These are phyloP conservation scores for Gobiocypris rarus DNA, from an alignment of 2,113 vertebrate genomes.

Conservation along the genomic window DNA sequence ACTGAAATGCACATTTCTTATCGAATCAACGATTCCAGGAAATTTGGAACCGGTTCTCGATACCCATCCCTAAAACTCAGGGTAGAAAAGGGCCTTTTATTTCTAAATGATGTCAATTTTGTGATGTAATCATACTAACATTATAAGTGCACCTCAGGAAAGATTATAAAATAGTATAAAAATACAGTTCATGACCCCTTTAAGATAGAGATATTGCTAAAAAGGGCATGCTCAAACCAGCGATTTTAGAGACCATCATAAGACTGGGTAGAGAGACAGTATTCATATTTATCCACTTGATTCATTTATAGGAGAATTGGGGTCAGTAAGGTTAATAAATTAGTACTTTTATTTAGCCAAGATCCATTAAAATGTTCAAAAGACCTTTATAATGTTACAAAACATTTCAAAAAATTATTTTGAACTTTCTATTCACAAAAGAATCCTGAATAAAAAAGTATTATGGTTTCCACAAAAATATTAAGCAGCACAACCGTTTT, in stretches of 20 bases:
- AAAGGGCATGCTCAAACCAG: constrained; percentile 80
- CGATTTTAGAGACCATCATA: constrained; percentile 66
- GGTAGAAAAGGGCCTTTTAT: no score
- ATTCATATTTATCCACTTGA: constrained; percentile 73
- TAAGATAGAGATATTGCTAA: constrained; percentile 27
- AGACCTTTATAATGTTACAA: background rate
- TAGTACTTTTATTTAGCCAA: background rate
- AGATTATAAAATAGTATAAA: no score
- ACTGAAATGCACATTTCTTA: no score
- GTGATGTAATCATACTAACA: no score
- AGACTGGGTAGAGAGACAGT: constrained; percentile 76
- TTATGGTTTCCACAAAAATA: no score
- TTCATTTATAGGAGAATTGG: background rate
- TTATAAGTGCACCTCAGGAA: no score
- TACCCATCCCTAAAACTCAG: no score
- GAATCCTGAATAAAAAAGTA: background rate
- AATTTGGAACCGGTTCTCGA: no score
- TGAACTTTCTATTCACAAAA: background rate
- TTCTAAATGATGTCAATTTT: no score
- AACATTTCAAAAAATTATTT: background rate
- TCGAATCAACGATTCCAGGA: no score
- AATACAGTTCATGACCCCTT: no score
- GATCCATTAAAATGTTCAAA: background rate
- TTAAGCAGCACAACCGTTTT: background rate
- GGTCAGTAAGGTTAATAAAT: background rate